A percentile compares a stretch with the other conserved stretches of the same genome.
Evolutionary conservation across 2,797 vertebrate species (phyloP).

Genomic region (Neoniphon sammara): DNA sequence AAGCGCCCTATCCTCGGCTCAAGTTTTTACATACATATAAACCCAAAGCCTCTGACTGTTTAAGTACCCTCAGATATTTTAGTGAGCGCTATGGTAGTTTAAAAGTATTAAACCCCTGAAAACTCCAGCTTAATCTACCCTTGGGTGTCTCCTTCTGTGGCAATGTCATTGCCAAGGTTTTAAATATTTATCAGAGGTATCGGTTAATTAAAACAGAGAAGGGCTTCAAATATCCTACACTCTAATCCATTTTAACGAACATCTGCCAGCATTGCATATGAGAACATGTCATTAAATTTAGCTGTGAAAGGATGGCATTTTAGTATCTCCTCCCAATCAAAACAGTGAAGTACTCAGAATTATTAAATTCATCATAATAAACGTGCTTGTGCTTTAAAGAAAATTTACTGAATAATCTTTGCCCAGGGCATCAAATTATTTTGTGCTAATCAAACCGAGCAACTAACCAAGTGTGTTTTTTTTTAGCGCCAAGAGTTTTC

Average conservation of each 20-base stretch:
- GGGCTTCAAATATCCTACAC: constrained; percentile 79
- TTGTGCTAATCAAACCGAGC: constrained; percentile 22
- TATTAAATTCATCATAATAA: constrained; percentile 47
- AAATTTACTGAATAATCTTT: constrained; percentile 47
- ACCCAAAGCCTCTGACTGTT: constrained; percentile 11
- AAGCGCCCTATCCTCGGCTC: background rate
- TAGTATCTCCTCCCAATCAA: constrained; percentile 56
- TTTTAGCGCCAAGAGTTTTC: constrained; percentile 6
- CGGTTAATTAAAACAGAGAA: constrained; percentile 86
- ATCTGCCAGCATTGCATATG: constrained; percentile 75
- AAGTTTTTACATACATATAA: constrained; percentile 10
- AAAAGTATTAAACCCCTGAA: constrained; percentile 43
- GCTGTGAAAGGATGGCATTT: constrained; percentile 59
- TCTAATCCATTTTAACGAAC: constrained; percentile 83
- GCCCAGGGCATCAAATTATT: constrained; percentile 35
- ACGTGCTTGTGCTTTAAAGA: constrained; percentile 27
- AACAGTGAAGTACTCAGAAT: constrained; percentile 36
- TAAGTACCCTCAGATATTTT: constrained; percentile 39
- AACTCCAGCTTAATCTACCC: constrained; percentile 57
- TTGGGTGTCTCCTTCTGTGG: constrained; percentile 76
- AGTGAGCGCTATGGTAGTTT: constrained; percentile 37
- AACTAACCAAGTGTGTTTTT: constrained; percentile 14
- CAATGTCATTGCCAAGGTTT: constrained; percentile 81
- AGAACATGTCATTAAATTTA: constrained; percentile 75
- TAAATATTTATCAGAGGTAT: constrained; percentile 85